Percentiles rank a stretch among this genome's conserved stretches.
Conservation (phyloP, 2,888 invertebrate genomes). For the Helleia helle region DNA sequence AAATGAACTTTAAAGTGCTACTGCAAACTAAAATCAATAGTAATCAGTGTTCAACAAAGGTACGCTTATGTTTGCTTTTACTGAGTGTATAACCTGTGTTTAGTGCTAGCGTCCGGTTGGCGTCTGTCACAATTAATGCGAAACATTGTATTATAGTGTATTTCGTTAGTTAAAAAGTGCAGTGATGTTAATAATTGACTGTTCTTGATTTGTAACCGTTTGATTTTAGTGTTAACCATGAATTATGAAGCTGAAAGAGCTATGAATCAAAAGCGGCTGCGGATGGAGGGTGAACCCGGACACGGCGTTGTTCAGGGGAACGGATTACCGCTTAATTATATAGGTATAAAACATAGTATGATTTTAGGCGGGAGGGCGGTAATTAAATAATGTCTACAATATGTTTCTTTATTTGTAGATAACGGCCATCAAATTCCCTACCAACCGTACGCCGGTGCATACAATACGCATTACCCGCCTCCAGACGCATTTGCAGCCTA, state of each 20-base stretch:
- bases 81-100: constrained; percentile 69
- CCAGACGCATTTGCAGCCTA: constrained; percentile 67
- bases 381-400: neutral
- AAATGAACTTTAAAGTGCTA: constrained; percentile 58
- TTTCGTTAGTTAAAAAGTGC: constrained; percentile 31
- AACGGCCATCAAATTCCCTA: constrained; percentile 71
- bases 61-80: constrained; percentile 72
- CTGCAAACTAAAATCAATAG: constrained; percentile 72
- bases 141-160: constrained; percentile 41
- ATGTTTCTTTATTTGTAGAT: constrained; percentile 44
- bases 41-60: constrained; percentile 73
- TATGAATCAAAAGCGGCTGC: constrained; percentile 69
- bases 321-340: constrained; percentile 68
- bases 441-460: constrained; percentile 65
- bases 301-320: constrained; percentile 69
- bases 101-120: constrained; percentile 72
- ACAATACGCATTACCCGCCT: constrained; percentile 68
- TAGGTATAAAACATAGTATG: constrained; percentile 44
- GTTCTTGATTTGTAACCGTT: constrained; percentile 2
- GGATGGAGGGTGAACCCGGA: constrained; percentile 70
- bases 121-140: constrained; percentile 64
- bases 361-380: neutral
- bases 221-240: constrained; percentile 70
- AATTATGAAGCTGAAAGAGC: constrained; percentile 71
- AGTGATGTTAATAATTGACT: constrained; percentile 25